These are phyloP conservation scores for Serrognathus titanus DNA, from an alignment of 2,888 invertebrate species.

Conservation along the genomic window DNA sequence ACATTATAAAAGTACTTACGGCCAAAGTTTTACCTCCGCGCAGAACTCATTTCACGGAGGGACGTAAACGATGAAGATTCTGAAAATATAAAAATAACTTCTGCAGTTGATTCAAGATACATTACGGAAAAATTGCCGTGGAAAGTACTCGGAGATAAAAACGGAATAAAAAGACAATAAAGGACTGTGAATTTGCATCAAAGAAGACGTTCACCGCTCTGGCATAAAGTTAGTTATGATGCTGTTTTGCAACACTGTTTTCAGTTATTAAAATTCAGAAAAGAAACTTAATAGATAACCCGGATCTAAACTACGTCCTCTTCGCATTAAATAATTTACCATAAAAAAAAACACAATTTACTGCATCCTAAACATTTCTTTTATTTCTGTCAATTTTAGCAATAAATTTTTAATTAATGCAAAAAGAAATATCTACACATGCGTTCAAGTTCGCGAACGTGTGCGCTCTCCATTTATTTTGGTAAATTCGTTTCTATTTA, in stretches of 20 bases:
- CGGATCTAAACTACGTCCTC: too few species aligned
- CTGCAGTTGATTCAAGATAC: not conserved
- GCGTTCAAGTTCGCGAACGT: too few species aligned
- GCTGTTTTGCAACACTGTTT: not conserved
- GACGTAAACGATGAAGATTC: not conserved
- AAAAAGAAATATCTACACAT: too few species aligned
- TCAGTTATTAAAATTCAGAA: not conserved
- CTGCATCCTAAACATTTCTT: too few species aligned
- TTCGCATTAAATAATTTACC: too few species aligned
- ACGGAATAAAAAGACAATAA: slow-evolving; percentile 14
- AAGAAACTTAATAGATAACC: too few species aligned
- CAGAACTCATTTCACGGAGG: slow-evolving; percentile 1
- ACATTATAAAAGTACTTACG: slow-evolving; percentile 46
- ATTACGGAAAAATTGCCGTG: not conserved
- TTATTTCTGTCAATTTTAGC: too few species aligned
- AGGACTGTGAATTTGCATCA: slow-evolving; percentile 16
- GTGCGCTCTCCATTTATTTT: too few species aligned
- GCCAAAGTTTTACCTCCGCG: slow-evolving; percentile 34
- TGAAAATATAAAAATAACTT: not conserved
- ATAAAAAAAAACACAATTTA: too few species aligned
- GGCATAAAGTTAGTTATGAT: not conserved
- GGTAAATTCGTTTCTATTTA: too few species aligned
- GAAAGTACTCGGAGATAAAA: slow-evolving; percentile 4
- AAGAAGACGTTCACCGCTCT: slow-evolving; percentile 10
- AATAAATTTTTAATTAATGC: too few species aligned